Conservation (phyloP, 2,797 vertebrate species). For the Pipistrellus kuhlii region DNA sequence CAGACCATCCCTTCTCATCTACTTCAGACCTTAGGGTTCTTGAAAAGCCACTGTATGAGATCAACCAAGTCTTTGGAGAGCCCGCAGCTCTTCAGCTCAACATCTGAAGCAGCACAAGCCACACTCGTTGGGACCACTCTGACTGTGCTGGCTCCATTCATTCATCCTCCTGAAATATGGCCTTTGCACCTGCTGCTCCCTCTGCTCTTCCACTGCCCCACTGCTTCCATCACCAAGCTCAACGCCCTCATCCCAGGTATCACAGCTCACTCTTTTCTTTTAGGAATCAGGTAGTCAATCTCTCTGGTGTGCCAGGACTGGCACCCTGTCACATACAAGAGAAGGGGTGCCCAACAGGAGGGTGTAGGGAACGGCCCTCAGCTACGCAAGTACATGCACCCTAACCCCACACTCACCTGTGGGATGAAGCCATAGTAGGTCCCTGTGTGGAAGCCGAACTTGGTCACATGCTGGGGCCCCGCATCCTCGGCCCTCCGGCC, state of each 20-base stretch:
- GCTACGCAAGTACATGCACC: not conserved
- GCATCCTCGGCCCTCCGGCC: conserved; percentile 89
- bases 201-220: not conserved
- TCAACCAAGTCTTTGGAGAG: not conserved
- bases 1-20: not conserved
- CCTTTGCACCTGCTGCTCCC: not conserved
- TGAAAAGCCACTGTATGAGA: not conserved
- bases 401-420: conserved; percentile 88
- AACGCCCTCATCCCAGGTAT: not conserved
- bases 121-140: too few species aligned
- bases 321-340: not conserved
- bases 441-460: conserved; percentile 92
- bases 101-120: not conserved
- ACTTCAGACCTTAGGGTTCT: not conserved
- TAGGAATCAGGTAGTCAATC: not conserved
- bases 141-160: not conserved
- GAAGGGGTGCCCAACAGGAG: not conserved
- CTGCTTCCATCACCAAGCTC: not conserved
- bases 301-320: not conserved
- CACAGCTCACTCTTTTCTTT: not conserved
- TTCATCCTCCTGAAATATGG: not conserved
- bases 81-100: not conserved
- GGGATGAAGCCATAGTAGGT: conserved; percentile 96
- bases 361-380: fast-evolving
- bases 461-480: conserved; percentile 86